A percentile compares a stretch with the other conserved stretches of the same genome.
Conservation (phyloP, 2,888 invertebrate genomes). For the Standfussiana lucernea region DNA sequence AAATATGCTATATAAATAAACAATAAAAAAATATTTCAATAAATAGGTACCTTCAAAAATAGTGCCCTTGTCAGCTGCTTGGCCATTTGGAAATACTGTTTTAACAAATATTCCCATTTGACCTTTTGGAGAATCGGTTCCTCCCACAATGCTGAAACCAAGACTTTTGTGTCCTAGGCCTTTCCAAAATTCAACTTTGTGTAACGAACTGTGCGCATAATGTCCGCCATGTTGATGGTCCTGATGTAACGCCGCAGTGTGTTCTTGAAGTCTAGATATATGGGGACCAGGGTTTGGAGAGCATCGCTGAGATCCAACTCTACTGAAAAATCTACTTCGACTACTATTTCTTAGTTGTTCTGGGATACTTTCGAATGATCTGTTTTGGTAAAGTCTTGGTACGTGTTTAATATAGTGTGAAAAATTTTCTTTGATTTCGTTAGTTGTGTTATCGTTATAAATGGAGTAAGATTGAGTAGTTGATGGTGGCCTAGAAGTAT, state of each 20-base stretch:
- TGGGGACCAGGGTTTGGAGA: conserved; percentile 80
- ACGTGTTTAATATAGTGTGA: conserved; percentile 87
- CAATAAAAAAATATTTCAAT: not conserved
- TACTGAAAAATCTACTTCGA: conserved; percentile 86
- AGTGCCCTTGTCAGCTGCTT: conserved; percentile 95
- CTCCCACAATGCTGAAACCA: conserved; percentile 97
- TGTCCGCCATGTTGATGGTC: conserved; percentile 79
- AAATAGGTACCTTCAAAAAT: conserved; percentile 94
- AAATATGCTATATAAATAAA: not conserved
- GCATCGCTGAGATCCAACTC: conserved; percentile 87
- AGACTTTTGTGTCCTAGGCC: conserved; percentile 96
- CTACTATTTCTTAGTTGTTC: conserved; percentile 86
- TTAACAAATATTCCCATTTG: conserved; percentile 97
- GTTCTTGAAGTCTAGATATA: conserved; percentile 82
- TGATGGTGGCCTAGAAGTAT: conserved; percentile 81
- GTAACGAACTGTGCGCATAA: conserved; percentile 81
- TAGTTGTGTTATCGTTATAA: conserved; percentile 81
- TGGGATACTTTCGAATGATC: conserved; percentile 88
- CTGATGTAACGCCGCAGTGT: conserved; percentile 73
- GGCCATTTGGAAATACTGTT: conserved; percentile 96
- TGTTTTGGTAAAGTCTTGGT: conserved; percentile 86
- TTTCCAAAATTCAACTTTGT: conserved; percentile 93
- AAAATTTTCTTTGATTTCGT: conserved; percentile 86
- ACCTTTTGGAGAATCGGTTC: conserved; percentile 96
- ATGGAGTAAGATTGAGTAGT: conserved; percentile 74